Evolutionary conservation across 2,113 vertebrate genomes (phyloP).

Genomic region (Phrynocephalus versicolor): DNA sequence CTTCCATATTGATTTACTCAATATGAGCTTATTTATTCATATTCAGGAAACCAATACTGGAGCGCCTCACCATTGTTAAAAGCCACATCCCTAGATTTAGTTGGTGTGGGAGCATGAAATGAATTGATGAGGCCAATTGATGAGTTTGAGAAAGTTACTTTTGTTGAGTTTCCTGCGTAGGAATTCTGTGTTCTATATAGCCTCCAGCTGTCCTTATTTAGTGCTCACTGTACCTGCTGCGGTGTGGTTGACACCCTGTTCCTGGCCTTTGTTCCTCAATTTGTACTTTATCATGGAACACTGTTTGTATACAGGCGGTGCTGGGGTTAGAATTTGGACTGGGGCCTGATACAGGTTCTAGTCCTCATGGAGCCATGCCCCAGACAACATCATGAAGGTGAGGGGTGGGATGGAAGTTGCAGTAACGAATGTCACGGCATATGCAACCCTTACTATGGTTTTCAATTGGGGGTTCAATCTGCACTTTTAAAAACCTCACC

Average conservation of each 20-base stretch:
- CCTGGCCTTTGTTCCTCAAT: not conserved
- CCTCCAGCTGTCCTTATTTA: not conserved
- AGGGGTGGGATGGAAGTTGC: not conserved
- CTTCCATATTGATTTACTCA: too few species aligned
- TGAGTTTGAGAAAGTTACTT: too few species aligned
- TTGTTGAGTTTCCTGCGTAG: too few species aligned
- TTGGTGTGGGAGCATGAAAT: too few species aligned
- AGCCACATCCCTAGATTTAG: too few species aligned
- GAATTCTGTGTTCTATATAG: not conserved
- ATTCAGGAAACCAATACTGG: too few species aligned
- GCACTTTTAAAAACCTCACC: too few species aligned
- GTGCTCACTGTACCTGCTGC: not conserved
- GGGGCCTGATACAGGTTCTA: not conserved
- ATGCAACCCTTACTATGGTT: too few species aligned
- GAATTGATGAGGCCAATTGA: too few species aligned
- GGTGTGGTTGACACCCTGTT: not conserved
- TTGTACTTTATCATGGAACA: not conserved
- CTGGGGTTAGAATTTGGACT: not conserved
- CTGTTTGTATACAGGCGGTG: not conserved
- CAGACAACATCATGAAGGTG: not conserved
- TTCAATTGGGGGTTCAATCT: too few species aligned
- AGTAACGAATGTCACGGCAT: not conserved
- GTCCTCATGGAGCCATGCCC: not conserved
- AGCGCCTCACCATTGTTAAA: too few species aligned
- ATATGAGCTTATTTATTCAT: too few species aligned